phyloP scores from a whole-genome alignment of 2,888 invertebrate genomes.

The Agrotis puta region DNA sequence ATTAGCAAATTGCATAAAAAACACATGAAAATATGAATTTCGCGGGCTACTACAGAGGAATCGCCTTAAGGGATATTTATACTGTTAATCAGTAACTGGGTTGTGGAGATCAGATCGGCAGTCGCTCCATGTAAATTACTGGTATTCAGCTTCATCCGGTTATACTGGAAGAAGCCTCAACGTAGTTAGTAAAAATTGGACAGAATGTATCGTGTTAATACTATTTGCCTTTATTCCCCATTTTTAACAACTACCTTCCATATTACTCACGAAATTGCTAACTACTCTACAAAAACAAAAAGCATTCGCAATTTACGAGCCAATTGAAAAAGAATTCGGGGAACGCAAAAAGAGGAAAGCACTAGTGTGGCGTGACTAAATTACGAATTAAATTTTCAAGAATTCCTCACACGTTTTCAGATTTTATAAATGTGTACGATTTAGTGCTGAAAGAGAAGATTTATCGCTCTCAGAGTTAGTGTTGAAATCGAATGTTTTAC shows the following conservation, averaged over 20 bases:
- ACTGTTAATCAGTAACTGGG: background rate
- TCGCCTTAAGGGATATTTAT: too few species aligned
- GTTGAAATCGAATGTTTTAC: slow-evolving; percentile 17
- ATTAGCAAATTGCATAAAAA: too few species aligned
- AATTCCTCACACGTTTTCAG: slow-evolving; percentile 39
- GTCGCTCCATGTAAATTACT: background rate
- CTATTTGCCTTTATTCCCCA: background rate
- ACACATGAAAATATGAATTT: too few species aligned
- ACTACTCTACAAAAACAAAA: slow-evolving; percentile 17
- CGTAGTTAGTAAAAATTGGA: background rate
- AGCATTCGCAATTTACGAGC: slow-evolving; percentile 22
- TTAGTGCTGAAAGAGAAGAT: slow-evolving; percentile 32
- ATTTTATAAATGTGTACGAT: slow-evolving; percentile 36
- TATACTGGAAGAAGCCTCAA: background rate
- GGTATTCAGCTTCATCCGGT: background rate
- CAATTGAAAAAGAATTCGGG: slow-evolving; percentile 23
- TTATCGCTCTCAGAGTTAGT: slow-evolving; percentile 24
- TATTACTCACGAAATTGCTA: background rate
- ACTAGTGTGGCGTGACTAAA: slow-evolving; percentile 38
- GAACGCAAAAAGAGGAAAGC: slow-evolving; percentile 31
- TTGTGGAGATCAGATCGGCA: background rate
- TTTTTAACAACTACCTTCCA: background rate
- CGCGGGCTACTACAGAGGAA: too few species aligned
- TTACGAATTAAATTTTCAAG: slow-evolving; percentile 39
- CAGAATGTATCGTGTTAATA: background rate